Evolutionary conservation across 2,888 invertebrate genomes (phyloP).

Genomic region (Oconnorella tubifera): DNA sequence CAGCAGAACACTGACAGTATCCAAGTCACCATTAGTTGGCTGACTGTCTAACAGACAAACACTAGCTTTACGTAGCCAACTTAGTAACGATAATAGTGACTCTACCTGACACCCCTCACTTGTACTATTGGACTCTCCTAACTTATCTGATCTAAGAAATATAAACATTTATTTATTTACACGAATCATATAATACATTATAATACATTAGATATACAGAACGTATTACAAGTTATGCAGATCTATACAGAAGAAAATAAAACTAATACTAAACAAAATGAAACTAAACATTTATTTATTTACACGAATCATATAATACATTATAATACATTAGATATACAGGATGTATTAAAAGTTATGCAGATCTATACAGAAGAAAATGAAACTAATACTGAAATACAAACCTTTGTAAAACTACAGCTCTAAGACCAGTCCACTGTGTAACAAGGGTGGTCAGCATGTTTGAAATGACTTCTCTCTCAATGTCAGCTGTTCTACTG

Average conservation of each 20-base stretch:
- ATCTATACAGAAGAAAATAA: no score
- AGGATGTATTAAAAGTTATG: no score
- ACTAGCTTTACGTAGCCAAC: slow-evolving; percentile 54
- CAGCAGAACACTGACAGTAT: slow-evolving; percentile 53
- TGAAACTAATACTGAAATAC: no score
- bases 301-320: no score
- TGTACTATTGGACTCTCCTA: background rate
- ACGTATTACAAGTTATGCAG: no score
- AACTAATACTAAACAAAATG: no score
- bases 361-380: no score
- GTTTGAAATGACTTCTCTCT: slow-evolving; percentile 47
- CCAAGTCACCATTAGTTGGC: slow-evolving; percentile 52
- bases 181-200: no score
- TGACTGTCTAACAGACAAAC: slow-evolving; percentile 48
- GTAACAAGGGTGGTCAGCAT: slow-evolving; percentile 54
- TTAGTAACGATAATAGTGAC: slow-evolving; percentile 50
- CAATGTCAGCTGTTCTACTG: slow-evolving; percentile 48
- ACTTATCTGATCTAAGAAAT: background rate
- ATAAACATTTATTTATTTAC: no score
- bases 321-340: no score
- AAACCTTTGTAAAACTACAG: slow-evolving; percentile 37
- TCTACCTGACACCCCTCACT: slow-evolving; percentile 32
- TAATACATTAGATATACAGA: no score
- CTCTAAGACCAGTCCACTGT: slow-evolving; percentile 53
- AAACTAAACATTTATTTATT: no score